Evolutionary conservation across 2,113 vertebrate genomes (phyloP).

Genomic region (Malurus cyaneus): DNA sequence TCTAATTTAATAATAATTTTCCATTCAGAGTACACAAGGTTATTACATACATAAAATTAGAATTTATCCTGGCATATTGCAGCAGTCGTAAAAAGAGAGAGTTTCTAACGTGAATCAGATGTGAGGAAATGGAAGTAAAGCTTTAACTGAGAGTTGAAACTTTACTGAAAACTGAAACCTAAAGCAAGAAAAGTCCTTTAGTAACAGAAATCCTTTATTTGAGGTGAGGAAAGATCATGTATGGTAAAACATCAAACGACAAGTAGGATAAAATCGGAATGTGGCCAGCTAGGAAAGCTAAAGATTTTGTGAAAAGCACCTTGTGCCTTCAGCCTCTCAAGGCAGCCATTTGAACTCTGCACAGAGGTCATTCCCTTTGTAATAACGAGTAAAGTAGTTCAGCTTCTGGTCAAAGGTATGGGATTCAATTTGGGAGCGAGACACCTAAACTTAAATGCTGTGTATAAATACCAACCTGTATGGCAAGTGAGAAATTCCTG

Average conservation of each 20-base stretch:
- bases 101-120: not conserved
- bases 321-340: not conserved
- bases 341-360: not conserved
- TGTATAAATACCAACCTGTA: not conserved
- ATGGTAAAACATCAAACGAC: not conserved
- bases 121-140: not conserved
- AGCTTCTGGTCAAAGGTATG: not conserved
- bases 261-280: not conserved
- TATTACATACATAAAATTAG: rapidly evolving
- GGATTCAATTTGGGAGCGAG: not conserved
- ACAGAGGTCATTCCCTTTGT: not conserved
- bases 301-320: not conserved
- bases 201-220: not conserved
- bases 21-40: not conserved
- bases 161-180: not conserved
- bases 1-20: not conserved
- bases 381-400: not conserved
- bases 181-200: not conserved
- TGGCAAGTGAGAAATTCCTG: not conserved
- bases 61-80: not conserved
- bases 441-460: not conserved
- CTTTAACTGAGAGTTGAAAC: not conserved
- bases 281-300: not conserved
- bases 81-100: not conserved
- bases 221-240: not conserved